Base-by-base conservation (phyloP, 1,140 invertebrate species). In the Lamellibrachia luymesi region DNA sequence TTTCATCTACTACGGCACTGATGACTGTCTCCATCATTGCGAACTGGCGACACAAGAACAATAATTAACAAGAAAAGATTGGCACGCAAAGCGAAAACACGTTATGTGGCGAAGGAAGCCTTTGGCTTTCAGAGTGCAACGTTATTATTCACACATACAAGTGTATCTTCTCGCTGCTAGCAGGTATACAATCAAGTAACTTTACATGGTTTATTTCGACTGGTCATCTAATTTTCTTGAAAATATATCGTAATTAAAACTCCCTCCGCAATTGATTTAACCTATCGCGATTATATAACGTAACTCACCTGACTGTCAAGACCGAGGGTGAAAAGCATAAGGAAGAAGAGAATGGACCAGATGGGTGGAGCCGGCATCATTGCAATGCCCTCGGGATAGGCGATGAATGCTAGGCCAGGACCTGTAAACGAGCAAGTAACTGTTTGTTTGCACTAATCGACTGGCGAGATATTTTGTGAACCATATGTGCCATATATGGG, bases 251-350 rank as follows among this genome's bases (percentile, higher is more conserved):
- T 22, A 22, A 90, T 90, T 22, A 27, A 90, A 27, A 90, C 89
- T 27, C 22, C 89, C 89, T 90, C 89, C 27, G 22, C 89, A 90
- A 22, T 90, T 22, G 27, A 27, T 90, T 27, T 27, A 90, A 22
- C 89, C 27, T 90, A 90, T 27, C 27, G 22, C 27, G 22, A 22
- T 22, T 90, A 90, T 22, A 90, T 27, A n/a, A 50, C 25, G 49
- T 51, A 2, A 91, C 92, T 27, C 91, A 96, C 96, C 95, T 96
- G 93, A 92, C 97, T 97, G 93, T 97, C 97, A 17, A 97, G 95
- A 49, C 97, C 99, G 90, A 99, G 97, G 0, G 99, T 99, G 93
- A 99, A 98, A 50, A 99, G 97, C 99, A 99, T 99, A 80, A 99
- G 97, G 96, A 99, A 99, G 97, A 99, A 99, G 56, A 99, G 96